Percentiles rank a stretch among this genome's conserved stretches.
phyloP scores from a whole-genome alignment of 2,888 invertebrate genomes.

The Philereme vetulata region DNA sequence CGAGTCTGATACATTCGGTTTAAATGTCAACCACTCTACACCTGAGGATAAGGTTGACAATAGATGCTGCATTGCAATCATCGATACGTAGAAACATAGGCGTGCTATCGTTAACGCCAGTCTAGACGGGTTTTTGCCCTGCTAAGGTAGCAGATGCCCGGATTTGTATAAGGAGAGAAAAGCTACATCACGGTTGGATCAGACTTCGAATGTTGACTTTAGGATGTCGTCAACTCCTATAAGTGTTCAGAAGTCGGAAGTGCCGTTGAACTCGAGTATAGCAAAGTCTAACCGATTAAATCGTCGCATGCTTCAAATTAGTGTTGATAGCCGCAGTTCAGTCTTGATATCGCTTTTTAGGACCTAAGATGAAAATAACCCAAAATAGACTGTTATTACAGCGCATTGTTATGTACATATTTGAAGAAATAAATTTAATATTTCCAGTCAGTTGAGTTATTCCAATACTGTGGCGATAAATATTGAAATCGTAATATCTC shows the following conservation, averaged over 20 bases:
- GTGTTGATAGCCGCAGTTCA: background rate
- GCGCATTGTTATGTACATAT: background rate
- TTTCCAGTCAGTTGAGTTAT: background rate
- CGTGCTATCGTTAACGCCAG: slow-evolving; percentile 52
- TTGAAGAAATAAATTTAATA: too few relatives aligned
- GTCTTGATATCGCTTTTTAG: background rate
- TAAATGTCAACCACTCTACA: slow-evolving; percentile 39
- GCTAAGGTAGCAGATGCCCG: slow-evolving; percentile 60
- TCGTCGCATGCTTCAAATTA: background rate
- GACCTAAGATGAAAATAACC: background rate
- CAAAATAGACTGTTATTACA: background rate
- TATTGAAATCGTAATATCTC: slow-evolving; percentile 28
- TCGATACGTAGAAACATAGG: slow-evolving; percentile 49
- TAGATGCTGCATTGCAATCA: slow-evolving; percentile 39
- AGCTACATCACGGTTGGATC: slow-evolving; percentile 32
- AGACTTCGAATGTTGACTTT: slow-evolving; percentile 18
- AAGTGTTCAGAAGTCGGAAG: slow-evolving; percentile 10
- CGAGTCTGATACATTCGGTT: slow-evolving; percentile 24
- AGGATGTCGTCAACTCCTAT: slow-evolving; percentile 18
- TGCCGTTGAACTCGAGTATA: slow-evolving; percentile 9
- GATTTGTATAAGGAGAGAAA: slow-evolving; percentile 50
- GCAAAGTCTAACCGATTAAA: background rate
- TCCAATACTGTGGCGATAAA: slow-evolving; percentile 3
- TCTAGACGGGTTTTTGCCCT: slow-evolving; percentile 74
- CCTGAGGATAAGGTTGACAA: slow-evolving; percentile 50